phyloP scores from a whole-genome alignment of 2,888 invertebrate genomes.

The Theodoxus fluviatilis region DNA sequence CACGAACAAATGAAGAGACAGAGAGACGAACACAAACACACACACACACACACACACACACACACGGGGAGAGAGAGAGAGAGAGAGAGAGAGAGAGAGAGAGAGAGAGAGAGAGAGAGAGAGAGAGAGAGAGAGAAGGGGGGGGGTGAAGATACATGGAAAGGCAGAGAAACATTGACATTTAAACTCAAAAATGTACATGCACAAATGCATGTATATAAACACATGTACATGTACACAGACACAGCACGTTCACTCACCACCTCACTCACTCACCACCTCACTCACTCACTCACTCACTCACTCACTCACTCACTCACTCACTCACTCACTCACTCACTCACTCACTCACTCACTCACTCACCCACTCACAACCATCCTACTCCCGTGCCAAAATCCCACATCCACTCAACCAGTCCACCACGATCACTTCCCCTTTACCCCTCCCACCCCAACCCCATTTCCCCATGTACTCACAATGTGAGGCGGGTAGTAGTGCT shows the following conservation, averaged over 20 bases:
- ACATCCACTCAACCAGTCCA: too few relatives aligned
- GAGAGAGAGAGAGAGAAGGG: not conserved
- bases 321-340: not conserved
- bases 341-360: too few relatives aligned
- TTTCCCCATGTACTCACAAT: too few relatives aligned
- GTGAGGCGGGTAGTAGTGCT: too few relatives aligned
- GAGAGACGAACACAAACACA: not conserved
- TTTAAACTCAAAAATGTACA: too few relatives aligned
- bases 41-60: not conserved
- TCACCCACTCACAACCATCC: too few relatives aligned
- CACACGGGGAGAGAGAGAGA: too few relatives aligned
- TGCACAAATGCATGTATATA: too few relatives aligned
- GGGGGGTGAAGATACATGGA: not conserved
- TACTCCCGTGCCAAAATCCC: too few relatives aligned
- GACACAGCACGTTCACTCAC: not conserved
- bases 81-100: not conserved
- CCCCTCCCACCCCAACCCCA: too few relatives aligned
- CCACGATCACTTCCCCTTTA: too few relatives aligned
- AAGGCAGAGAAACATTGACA: not conserved
- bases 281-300: slow-evolving; percentile 10
- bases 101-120: not conserved
- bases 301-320: slow-evolving; percentile 6
- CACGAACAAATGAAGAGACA: not conserved
- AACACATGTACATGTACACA: too few relatives aligned
- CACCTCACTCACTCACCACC: slow-evolving; percentile 12